Percentiles rank a stretch among this genome's conserved stretches.
Evolutionary conservation across 2,797 vertebrate genomes (phyloP).

Genomic region (Balearica regulorum): DNA sequence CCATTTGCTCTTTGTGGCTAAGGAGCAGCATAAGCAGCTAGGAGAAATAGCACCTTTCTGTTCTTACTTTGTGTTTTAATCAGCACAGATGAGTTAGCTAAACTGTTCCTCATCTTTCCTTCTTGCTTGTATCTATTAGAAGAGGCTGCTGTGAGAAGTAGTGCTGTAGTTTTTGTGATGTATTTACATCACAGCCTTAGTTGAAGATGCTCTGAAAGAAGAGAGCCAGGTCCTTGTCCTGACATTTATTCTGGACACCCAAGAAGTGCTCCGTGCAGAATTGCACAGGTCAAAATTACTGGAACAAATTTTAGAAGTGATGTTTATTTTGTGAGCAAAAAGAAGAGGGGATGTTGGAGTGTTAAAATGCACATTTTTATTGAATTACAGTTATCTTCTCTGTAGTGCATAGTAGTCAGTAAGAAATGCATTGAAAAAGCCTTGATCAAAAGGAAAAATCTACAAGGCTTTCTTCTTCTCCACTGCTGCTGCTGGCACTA

Average conservation of each 20-base stretch:
- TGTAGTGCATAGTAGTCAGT: background rate
- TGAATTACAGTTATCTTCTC: background rate
- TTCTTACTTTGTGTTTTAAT: background rate
- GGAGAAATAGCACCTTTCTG: background rate
- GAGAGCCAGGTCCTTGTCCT: background rate
- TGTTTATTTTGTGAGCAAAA: background rate
- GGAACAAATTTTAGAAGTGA: background rate
- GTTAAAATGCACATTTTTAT: background rate
- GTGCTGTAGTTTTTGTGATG: background rate
- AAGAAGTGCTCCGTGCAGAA: background rate
- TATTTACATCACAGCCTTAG: background rate
- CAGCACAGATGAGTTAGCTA: background rate
- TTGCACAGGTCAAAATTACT: background rate
- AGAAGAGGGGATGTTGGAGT: background rate
- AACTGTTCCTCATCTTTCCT: background rate
- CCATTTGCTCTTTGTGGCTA: background rate
- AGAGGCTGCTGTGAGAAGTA: background rate
- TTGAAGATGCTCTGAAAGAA: background rate
- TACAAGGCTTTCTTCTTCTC: background rate
- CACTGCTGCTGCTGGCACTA: background rate
- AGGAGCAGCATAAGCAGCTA: background rate
- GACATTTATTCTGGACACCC: background rate
- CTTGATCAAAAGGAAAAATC: background rate
- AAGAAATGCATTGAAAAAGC: background rate
- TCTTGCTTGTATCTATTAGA: background rate